A percentile compares a stretch with the other conserved stretches of the same genome.
These are phyloP conservation scores for Plutomurus gul DNA, from an alignment of 1,140 invertebrate genomes.

Conservation along the genomic window DNA sequence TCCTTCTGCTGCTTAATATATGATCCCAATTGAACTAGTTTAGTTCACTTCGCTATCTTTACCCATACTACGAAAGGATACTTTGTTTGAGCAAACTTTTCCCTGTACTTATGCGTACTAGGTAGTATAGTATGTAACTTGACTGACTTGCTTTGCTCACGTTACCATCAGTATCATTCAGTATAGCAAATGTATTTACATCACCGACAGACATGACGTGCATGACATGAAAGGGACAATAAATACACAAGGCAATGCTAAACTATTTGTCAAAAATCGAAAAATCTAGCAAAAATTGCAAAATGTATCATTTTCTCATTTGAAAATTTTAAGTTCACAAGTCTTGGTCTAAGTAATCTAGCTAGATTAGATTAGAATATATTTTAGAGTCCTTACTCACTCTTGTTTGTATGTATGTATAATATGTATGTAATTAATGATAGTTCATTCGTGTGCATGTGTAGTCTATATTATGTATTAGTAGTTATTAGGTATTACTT, in stretches of 20 bases:
- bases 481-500: too few relatives aligned
- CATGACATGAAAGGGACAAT: neutral
- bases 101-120: neutral
- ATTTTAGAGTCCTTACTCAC: neutral
- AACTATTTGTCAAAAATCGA: conserved; percentile 22
- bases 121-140: conserved; percentile 9
- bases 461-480: too few relatives aligned
- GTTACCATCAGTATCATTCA: neutral
- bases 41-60: too few relatives aligned
- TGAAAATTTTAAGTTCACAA: conserved; percentile 21
- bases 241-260: neutral
- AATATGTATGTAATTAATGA: too few relatives aligned
- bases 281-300: conserved; percentile 14
- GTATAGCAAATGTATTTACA: neutral
- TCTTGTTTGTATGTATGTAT: neutral
- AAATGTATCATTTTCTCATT: conserved; percentile 18
- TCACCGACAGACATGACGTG: neutral
- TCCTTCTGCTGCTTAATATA: neutral
- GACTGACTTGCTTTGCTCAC: conserved; percentile 5
- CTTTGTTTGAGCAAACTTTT: conserved; percentile 5
- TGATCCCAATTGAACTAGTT: neutral
- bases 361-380: conserved; percentile 27
- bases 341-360: conserved; percentile 25
- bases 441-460: neutral
- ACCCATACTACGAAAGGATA: too few relatives aligned